phyloP scores from a whole-genome alignment of 1,140 invertebrate genomes.

The Chlorops oryzae region DNA sequence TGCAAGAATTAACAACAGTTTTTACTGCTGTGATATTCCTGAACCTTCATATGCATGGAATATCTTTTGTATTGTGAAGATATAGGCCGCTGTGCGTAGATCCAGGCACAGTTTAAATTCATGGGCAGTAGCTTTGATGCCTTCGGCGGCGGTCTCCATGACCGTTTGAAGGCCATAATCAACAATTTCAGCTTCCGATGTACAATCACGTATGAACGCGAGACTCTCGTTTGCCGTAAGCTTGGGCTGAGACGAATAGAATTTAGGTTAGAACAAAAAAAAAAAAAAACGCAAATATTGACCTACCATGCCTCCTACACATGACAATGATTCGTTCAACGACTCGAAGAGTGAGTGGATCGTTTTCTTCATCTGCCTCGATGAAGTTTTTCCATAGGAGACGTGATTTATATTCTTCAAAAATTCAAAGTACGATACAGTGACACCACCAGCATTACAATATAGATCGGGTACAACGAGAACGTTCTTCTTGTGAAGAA shows the following conservation, averaged over 20 bases:
- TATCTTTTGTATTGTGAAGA: constrained; percentile 76
- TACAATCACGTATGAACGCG: constrained; percentile 46
- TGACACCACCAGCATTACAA: constrained; percentile 82
- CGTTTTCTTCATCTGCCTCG: constrained; percentile 42
- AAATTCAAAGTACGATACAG: constrained; percentile 90
- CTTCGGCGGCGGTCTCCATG: constrained; percentile 62
- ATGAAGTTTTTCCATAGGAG: constrained; percentile 78
- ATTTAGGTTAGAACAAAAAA: background rate
- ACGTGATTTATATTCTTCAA: constrained; percentile 88
- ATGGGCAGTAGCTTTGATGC: constrained; percentile 66
- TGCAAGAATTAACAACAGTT: too few species aligned
- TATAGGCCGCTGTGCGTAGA: constrained; percentile 75
- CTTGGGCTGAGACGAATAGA: constrained; percentile 25
- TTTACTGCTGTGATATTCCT: constrained; percentile 51
- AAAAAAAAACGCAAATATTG: background rate
- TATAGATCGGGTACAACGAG: constrained; percentile 80
- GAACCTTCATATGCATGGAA: constrained; percentile 73
- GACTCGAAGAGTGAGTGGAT: constrained; percentile 31
- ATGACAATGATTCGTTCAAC: constrained; percentile 33
- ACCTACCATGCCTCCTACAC: background rate
- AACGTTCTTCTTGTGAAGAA: constrained; percentile 65
- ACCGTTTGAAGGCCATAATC: constrained; percentile 76
- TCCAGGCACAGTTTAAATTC: constrained; percentile 73
- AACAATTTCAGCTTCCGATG: constrained; percentile 76
- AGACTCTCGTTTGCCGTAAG: constrained; percentile 61